phyloP scores from a whole-genome alignment of 1,140 invertebrate genomes.

The Chironomus tepperi region DNA sequence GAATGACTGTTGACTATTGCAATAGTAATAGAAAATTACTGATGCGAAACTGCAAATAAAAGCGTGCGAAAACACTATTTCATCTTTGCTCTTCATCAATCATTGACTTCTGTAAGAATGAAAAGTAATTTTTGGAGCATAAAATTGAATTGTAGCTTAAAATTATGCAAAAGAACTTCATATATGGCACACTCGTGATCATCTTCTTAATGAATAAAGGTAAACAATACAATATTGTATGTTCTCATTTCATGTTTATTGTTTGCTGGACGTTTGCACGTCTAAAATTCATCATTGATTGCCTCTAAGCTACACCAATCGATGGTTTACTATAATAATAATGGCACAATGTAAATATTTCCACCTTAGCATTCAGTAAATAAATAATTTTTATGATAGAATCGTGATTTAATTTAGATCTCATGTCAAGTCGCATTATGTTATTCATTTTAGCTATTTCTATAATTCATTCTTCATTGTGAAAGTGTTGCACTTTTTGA shows the following conservation, averaged over 20 bases:
- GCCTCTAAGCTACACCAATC: background rate
- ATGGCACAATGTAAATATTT: conserved; percentile 1
- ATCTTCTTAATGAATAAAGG: conserved; percentile 7
- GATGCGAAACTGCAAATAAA: too few relatives aligned
- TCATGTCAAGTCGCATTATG: background rate
- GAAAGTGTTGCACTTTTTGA: background rate
- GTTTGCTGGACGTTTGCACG: background rate
- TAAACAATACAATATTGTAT: background rate
- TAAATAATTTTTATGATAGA: background rate
- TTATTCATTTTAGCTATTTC: background rate
- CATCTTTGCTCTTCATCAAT: too few relatives aligned
- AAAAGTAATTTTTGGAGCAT: background rate
- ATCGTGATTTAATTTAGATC: background rate
- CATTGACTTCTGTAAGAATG: background rate
- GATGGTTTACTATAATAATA: background rate
- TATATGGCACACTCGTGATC: background rate
- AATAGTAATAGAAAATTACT: too few relatives aligned
- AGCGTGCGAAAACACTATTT: background rate
- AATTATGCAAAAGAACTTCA: background rate
- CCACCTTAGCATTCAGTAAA: background rate
- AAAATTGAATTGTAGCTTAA: background rate
- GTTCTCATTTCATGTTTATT: conserved; percentile 1
- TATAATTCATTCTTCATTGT: background rate
- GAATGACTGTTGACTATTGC: too few relatives aligned
- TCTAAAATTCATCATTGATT: background rate